Percentiles rank a stretch among this genome's conserved stretches.
These are phyloP conservation scores for Tipula vernalis DNA, from an alignment of 2,888 invertebrate genomes.

Conservation along the genomic window DNA sequence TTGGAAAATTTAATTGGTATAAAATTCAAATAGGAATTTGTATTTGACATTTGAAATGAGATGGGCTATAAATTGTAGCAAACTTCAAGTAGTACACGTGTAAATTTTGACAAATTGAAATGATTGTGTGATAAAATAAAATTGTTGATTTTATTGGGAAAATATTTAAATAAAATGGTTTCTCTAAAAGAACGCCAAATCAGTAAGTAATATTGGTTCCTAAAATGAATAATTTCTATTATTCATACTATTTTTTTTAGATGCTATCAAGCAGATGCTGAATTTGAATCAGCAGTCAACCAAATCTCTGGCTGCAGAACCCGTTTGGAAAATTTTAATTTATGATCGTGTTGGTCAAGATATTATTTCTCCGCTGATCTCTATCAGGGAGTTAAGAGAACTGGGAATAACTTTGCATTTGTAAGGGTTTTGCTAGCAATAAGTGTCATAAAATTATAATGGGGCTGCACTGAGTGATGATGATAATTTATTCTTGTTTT, in stretches of 20 bases:
- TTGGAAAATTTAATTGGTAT: not conserved
- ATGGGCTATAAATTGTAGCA: not conserved
- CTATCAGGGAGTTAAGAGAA: slow-evolving; percentile 89
- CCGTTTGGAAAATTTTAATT: slow-evolving; percentile 91
- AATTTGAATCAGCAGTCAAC: slow-evolving; percentile 76
- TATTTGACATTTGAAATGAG: not conserved
- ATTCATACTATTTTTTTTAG: slow-evolving; percentile 39
- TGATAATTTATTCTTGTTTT: not conserved
- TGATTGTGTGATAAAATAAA: not conserved
- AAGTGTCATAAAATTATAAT: not conserved
- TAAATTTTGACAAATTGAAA: slow-evolving; percentile 11
- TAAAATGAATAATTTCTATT: slow-evolving; percentile 10
- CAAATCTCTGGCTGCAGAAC: slow-evolving; percentile 67
- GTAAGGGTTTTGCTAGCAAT: slow-evolving; percentile 42
- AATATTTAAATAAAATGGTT: slow-evolving; percentile 38
- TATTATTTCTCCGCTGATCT: slow-evolving; percentile 92
- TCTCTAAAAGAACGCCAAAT: slow-evolving; percentile 59
- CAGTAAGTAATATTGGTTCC: slow-evolving; percentile 39
- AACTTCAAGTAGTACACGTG: slow-evolving; percentile 11
- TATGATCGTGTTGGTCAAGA: slow-evolving; percentile 96
- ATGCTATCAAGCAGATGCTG: slow-evolving; percentile 88
- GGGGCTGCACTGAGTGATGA: no score
- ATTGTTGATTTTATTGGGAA: not conserved
- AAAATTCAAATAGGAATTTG: not conserved
- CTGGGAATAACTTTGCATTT: slow-evolving; percentile 95